Evolutionary conservation across 2,797 vertebrate genomes (phyloP).

Genomic region (Austrolebias charrua): DNA sequence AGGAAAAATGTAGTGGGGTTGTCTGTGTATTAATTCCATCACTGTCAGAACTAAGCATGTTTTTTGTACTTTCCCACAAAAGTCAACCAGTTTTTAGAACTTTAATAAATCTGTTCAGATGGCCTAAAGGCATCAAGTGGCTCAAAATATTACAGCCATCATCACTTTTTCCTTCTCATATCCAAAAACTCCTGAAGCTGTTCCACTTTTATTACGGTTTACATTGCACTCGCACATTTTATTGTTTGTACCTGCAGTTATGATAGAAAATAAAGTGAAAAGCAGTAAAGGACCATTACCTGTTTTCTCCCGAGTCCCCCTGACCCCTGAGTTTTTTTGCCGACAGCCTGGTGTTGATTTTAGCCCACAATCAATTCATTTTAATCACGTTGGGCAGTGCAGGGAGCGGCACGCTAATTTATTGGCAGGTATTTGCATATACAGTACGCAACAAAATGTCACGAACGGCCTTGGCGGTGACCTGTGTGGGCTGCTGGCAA

Average conservation of each 20-base stretch:
- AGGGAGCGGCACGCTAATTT: conserved; percentile 78
- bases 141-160: neutral
- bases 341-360: conserved; percentile 77
- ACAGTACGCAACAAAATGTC: conserved; percentile 78
- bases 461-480: conserved; percentile 78
- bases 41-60: too few relatives aligned
- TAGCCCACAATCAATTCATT: conserved; percentile 81
- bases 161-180: conserved; percentile 33
- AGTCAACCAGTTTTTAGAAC: neutral
- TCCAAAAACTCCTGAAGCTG: conserved; percentile 49
- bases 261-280: conserved; percentile 54
- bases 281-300: conserved; percentile 10
- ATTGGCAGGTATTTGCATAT: conserved; percentile 85
- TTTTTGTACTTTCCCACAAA: neutral
- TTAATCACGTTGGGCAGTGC: conserved; percentile 80
- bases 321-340: conserved; percentile 79
- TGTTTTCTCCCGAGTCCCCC: conserved; percentile 54
- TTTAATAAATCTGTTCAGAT: neutral
- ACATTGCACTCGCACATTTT: conserved; percentile 56
- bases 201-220: conserved; percentile 59
- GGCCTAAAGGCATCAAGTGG: neutral
- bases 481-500: conserved; percentile 77
- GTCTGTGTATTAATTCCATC: too few relatives aligned
- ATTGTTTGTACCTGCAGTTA: conserved; percentile 45
- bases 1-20: too few relatives aligned